Conservation (phyloP, 2,797 vertebrate species). For the Parotocinclus haroldoi region DNA sequence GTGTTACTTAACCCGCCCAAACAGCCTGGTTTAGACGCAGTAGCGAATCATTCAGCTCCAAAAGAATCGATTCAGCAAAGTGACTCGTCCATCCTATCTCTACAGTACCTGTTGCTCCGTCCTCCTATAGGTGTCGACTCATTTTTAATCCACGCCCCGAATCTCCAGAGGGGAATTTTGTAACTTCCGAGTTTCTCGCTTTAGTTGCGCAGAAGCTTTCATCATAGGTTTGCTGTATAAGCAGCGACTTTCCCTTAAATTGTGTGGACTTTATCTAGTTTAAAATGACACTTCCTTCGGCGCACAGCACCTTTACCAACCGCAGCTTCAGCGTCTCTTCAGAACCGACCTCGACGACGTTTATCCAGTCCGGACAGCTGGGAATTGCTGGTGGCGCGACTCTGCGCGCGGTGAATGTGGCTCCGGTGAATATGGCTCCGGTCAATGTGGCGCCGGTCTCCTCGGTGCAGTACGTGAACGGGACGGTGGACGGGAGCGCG, state of each 20-base stretch:
- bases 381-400: conserved; percentile 21
- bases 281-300: conserved; percentile 41
- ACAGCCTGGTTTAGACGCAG: no score
- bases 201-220: background rate
- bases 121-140: background rate
- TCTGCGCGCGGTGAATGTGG: conserved; percentile 11
- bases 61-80: background rate
- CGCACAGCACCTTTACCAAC: conserved; percentile 16
- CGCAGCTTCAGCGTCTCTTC: conserved; percentile 52
- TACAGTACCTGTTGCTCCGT: background rate
- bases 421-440: background rate
- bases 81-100: background rate
- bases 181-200: background rate
- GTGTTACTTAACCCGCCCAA: no score
- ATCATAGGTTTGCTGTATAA: background rate
- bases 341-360: conserved; percentile 41
- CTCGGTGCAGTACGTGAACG: conserved; percentile 49
- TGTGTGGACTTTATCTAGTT: background rate
- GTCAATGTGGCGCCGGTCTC: background rate
- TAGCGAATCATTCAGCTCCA: no score
- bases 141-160: background rate
- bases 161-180: background rate
- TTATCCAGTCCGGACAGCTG: conserved; percentile 10
- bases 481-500: conserved; percentile 35
- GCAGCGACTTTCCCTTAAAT: background rate